Conservation (phyloP, 2,888 invertebrate genomes). For the Thymelicus acteon region DNA sequence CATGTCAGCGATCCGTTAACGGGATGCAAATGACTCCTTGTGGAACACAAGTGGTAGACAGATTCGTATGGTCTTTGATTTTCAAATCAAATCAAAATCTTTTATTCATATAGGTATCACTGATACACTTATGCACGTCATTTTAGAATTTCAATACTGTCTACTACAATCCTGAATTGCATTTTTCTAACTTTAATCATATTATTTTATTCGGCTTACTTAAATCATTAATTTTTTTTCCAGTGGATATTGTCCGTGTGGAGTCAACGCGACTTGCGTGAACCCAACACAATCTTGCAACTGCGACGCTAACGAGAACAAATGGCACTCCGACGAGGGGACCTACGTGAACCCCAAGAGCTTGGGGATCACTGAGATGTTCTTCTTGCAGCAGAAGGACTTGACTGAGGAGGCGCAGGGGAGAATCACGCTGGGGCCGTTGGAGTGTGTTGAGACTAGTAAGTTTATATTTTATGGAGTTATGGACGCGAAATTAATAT, state of each 20-base stretch:
- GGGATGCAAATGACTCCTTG: too few relatives aligned
- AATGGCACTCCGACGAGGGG: constrained; percentile 96
- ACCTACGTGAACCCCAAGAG: constrained; percentile 91
- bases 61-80: too few relatives aligned
- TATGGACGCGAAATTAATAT: neutral
- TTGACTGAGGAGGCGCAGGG: constrained; percentile 93
- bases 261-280: constrained; percentile 92
- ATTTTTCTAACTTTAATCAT: too few relatives aligned
- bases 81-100: too few relatives aligned
- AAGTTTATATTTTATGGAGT: constrained; percentile 60
- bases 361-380: constrained; percentile 95
- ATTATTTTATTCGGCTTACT: too few relatives aligned
- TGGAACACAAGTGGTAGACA: too few relatives aligned
- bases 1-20: too few relatives aligned
- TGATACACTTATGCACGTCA: too few relatives aligned
- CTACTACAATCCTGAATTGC: too few relatives aligned
- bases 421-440: constrained; percentile 94
- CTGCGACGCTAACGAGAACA: constrained; percentile 94
- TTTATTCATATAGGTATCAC: too few relatives aligned
- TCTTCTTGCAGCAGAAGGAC: constrained; percentile 94
- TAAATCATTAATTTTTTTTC: constrained; percentile 42
- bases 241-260: constrained; percentile 90
- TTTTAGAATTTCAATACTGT: too few relatives aligned
- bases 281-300: constrained; percentile 94
- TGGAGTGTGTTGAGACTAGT: constrained; percentile 98